A percentile compares a stretch with the other conserved stretches of the same genome.
Evolutionary conservation across 2,113 vertebrate genomes (phyloP).

Genomic region (Sinocyclocheilus anshuiensis): DNA sequence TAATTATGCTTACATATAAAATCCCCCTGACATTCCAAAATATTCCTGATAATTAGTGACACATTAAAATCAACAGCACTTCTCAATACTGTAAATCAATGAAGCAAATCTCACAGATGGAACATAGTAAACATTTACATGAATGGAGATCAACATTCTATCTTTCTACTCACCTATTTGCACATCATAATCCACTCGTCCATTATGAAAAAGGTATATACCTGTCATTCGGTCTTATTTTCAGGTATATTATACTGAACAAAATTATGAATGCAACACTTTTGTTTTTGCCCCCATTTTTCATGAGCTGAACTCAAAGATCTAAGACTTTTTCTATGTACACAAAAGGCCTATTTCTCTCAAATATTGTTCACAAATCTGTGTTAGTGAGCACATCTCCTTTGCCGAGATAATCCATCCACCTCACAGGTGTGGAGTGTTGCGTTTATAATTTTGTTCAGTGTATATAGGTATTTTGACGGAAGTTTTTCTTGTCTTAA

Average conservation of each 20-base stretch:
- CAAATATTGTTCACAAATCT: too few species aligned
- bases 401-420: too few species aligned
- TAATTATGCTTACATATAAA: neutral
- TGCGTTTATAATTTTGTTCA: too few species aligned
- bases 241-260: too few species aligned
- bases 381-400: too few species aligned
- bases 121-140: neutral
- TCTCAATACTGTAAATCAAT: neutral
- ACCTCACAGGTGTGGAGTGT: too few species aligned
- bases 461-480: neutral
- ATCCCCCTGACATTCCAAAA: neutral
- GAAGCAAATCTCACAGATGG: neutral
- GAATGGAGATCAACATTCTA: neutral
- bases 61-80: neutral
- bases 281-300: too few species aligned
- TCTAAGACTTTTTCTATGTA: too few species aligned
- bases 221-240: neutral
- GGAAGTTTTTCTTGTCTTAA: neutral
- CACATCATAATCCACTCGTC: neutral
- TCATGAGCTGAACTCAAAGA: too few species aligned
- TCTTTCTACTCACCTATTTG: neutral
- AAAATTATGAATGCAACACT: too few species aligned
- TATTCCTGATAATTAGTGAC: neutral
- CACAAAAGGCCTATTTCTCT: too few species aligned
- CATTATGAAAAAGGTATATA: neutral